Percentiles rank a stretch among this genome's conserved stretches.
Evolutionary conservation across 2,797 vertebrate genomes (phyloP).

Genomic region (Rhadinocentrus ornatus): DNA sequence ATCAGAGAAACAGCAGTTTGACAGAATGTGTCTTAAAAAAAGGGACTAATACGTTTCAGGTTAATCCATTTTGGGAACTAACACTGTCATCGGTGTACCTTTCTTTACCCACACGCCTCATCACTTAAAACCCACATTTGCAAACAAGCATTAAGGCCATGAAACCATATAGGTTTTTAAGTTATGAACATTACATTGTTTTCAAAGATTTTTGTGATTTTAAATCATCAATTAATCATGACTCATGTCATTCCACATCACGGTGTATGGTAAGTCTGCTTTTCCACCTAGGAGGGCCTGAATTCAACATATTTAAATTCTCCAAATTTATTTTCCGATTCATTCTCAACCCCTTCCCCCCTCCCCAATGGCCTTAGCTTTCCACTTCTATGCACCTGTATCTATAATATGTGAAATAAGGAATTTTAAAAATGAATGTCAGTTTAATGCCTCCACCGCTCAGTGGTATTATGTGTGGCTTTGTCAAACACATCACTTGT

Average conservation of each 20-base stretch:
- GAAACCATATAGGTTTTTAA: conserved; percentile 35
- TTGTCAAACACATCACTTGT: conserved; percentile 66
- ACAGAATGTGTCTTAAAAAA: conserved; percentile 20
- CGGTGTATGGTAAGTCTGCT: conserved; percentile 45
- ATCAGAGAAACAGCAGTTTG: conserved; percentile 26
- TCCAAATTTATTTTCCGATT: conserved; percentile 33
- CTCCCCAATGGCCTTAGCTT: conserved; percentile 78
- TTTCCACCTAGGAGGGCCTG: conserved; percentile 20
- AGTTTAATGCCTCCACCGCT: conserved; percentile 67
- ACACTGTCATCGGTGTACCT: conserved; percentile 41
- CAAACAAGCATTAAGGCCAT: conserved; percentile 66
- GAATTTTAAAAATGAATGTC: conserved; percentile 72
- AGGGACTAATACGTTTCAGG: conserved; percentile 9
- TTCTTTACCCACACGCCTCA: conserved; percentile 24
- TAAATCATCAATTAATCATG: conserved; percentile 26
- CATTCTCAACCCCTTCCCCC: conserved; percentile 10
- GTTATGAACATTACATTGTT: conserved; percentile 33
- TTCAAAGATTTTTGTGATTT: conserved; percentile 31
- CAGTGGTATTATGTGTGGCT: conserved; percentile 67
- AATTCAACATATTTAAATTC: conserved; percentile 26
- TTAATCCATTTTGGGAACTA: conserved; percentile 35
- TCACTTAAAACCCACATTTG: conserved; percentile 20
- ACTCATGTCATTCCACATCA: conserved; percentile 16
- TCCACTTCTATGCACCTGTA: conserved; percentile 81
- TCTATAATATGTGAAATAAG: conserved; percentile 61